These are phyloP conservation scores for Mesorhabditis spiculigera DNA, from an alignment of 2,888 invertebrate species.

Conservation along the genomic window DNA sequence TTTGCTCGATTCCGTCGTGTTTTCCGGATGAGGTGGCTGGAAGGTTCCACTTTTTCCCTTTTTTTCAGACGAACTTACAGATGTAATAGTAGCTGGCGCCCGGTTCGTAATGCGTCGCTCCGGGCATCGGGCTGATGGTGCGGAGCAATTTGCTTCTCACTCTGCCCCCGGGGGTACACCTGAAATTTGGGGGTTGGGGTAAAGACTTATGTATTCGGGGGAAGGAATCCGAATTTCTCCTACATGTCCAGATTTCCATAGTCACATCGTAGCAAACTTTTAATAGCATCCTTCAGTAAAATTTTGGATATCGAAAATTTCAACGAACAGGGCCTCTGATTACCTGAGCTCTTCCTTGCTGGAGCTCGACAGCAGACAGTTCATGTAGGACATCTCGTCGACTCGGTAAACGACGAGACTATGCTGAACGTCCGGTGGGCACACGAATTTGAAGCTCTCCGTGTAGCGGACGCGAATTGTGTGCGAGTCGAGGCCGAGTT, in stretches of 20 bases:
- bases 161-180: neutral
- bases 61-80: neutral
- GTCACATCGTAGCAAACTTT: too few species aligned
- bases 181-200: neutral
- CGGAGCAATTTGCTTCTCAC: neutral
- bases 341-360: conserved; percentile 1
- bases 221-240: too few species aligned
- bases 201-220: too few species aligned
- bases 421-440: neutral
- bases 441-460: neutral
- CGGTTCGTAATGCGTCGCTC: neutral
- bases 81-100: neutral
- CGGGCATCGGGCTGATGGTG: neutral
- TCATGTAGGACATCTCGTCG: conserved; percentile 5
- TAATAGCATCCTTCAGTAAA: too few species aligned
- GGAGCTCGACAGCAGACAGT: neutral
- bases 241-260: too few species aligned
- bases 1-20: neutral
- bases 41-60: neutral
- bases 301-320: neutral
- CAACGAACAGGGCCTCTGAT: neutral
- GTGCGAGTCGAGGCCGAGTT: neutral
- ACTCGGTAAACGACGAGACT: conserved; percentile 2
- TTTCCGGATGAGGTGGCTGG: conserved; percentile 1
- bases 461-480: neutral